phyloP scores from a whole-genome alignment of 2,113 vertebrate genomes.

The Porphyrio hochstetteri region DNA sequence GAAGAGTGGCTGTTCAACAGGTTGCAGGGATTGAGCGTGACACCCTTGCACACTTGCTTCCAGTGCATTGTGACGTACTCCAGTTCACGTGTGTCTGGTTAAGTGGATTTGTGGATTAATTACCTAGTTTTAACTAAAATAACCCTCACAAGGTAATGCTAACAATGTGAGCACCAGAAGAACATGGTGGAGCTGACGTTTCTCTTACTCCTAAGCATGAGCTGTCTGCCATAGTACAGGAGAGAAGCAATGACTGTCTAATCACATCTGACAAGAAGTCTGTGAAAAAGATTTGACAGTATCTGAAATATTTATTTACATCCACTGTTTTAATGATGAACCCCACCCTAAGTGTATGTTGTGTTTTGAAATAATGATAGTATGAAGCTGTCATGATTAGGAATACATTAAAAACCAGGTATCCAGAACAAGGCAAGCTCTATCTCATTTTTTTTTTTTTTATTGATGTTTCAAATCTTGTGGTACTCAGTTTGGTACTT shows the following conservation, averaged over 20 bases:
- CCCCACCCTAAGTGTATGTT: background rate
- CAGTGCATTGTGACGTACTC: background rate
- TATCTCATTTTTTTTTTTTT: background rate
- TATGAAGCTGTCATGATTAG: background rate
- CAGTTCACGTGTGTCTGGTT: background rate
- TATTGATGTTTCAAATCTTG: background rate
- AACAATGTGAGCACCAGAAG: background rate
- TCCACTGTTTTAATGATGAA: background rate
- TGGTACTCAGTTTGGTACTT: background rate
- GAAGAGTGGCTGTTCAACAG: background rate
- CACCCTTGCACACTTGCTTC: background rate
- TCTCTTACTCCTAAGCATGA: background rate
- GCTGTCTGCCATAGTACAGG: background rate
- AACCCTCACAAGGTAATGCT: background rate
- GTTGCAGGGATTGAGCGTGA: background rate
- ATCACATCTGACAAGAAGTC: background rate
- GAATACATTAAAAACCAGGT: background rate
- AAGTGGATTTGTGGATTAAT: constrained; percentile 60
- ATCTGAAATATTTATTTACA: background rate
- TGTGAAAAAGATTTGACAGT: background rate
- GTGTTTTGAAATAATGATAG: background rate
- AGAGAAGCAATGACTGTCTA: background rate
- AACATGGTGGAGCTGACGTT: background rate
- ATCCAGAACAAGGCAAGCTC: background rate
- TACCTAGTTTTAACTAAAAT: constrained; percentile 42